Conservation (phyloP, 2,888 invertebrate species). For the Thymelicus lineola region DNA sequence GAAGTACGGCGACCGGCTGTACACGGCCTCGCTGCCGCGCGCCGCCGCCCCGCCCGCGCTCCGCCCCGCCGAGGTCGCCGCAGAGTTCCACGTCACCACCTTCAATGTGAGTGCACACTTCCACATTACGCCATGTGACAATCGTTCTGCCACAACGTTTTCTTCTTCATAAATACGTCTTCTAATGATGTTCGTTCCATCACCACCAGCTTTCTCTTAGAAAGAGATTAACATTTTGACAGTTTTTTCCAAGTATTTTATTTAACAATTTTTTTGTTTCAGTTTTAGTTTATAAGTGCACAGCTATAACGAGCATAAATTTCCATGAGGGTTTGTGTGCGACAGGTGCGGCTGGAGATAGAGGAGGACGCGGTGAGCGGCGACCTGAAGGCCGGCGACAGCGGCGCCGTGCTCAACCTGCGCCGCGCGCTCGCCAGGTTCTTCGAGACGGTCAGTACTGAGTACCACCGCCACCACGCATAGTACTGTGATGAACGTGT, state of each 20-base stretch:
- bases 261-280: no score
- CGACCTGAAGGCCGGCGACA: conserved; percentile 67
- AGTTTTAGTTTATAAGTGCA: no score
- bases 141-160: no score
- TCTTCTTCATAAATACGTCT: no score
- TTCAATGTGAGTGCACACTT: conserved; percentile 60
- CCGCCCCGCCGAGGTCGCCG: conserved; percentile 54
- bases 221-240: no score
- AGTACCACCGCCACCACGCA: conserved; percentile 55
- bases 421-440: conserved; percentile 60
- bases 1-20: conserved; percentile 87
- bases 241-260: no score
- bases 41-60: conserved; percentile 59
- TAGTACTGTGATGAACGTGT: no score
- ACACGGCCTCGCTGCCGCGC: conserved; percentile 72
- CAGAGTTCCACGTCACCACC: conserved; percentile 68
- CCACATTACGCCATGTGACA: no score
- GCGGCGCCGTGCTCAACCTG: conserved; percentile 61
- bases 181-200: no score
- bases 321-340: background rate
- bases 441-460: conserved; percentile 60
- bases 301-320: no score
- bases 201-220: no score
- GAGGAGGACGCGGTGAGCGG: conserved; percentile 57
- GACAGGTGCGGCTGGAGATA: conserved; percentile 64